Conservation (phyloP, 1,140 invertebrate species). For the Pissodes strobi region DNA sequence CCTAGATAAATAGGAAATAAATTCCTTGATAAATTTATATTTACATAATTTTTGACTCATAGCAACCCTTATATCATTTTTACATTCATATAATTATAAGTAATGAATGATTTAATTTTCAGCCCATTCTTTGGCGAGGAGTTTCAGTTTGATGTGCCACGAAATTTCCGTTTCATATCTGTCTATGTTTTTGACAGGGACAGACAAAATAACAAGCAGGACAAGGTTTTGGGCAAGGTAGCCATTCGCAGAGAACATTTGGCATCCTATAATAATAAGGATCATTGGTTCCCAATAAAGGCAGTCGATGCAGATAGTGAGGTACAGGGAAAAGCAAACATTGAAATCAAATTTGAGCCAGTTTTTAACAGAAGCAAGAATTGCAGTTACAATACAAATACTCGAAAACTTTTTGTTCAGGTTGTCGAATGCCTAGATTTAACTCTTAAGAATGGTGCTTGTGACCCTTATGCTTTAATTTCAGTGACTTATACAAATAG, state of each 20-base stretch:
- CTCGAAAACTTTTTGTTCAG: constrained; percentile 60
- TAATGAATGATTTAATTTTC: constrained; percentile 54
- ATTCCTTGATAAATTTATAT: too few relatives aligned
- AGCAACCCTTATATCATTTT: too few relatives aligned
- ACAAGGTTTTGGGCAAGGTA: constrained; percentile 87
- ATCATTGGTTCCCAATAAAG: constrained; percentile 88
- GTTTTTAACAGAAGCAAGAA: constrained; percentile 37
- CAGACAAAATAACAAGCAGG: constrained; percentile 73
- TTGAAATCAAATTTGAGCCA: constrained; percentile 67
- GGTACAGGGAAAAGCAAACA: constrained; percentile 82
- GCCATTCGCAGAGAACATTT: constrained; percentile 85
- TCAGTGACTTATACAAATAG: constrained; percentile 80
- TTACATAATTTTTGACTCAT: too few relatives aligned
- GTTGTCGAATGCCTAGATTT: constrained; percentile 85
- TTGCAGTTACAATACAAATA: constrained; percentile 36
- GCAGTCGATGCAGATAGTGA: constrained; percentile 86
- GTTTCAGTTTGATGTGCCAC: constrained; percentile 89
- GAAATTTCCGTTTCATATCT: constrained; percentile 84
- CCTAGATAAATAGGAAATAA: too few relatives aligned
- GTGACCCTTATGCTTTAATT: constrained; percentile 86
- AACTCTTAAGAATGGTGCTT: constrained; percentile 85
- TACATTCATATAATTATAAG: too few relatives aligned
- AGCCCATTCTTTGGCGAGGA: constrained; percentile 92
- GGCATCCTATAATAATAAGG: constrained; percentile 83
- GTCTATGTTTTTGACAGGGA: constrained; percentile 86